These are phyloP conservation scores for Chydorus sphaericus DNA, from an alignment of 2,888 invertebrate genomes.

Conservation along the genomic window DNA sequence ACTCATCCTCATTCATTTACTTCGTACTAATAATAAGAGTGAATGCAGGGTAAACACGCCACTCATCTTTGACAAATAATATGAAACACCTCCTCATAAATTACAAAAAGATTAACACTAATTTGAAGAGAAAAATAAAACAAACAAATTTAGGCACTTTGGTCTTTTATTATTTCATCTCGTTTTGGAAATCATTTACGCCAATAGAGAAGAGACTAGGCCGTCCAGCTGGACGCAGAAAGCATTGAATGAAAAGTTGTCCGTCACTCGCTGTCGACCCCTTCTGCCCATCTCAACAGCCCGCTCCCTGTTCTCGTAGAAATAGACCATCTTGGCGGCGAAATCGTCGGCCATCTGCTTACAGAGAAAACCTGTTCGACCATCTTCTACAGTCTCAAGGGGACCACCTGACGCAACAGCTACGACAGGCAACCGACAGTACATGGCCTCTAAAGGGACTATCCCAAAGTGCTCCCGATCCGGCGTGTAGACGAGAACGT, in stretches of 20 bases:
- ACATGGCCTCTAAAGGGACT: slow-evolving; percentile 98
- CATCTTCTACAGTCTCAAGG: slow-evolving; percentile 71
- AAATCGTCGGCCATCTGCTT: slow-evolving; percentile 52
- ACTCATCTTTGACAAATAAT: too few relatives aligned
- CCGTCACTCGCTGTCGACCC: slow-evolving; percentile 57
- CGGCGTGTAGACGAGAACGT: slow-evolving; percentile 84
- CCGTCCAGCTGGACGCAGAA: slow-evolving; percentile 54
- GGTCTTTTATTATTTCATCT: too few relatives aligned
- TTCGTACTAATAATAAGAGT: too few relatives aligned
- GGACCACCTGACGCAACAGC: slow-evolving; percentile 94
- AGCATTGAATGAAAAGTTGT: slow-evolving; percentile 67
- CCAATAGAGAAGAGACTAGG: slow-evolving; percentile 21
- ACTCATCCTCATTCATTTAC: too few relatives aligned
- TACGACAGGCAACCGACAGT: slow-evolving; percentile 77
- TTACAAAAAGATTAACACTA: too few relatives aligned
- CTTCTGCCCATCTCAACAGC: slow-evolving; percentile 52
- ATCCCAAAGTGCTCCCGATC: slow-evolving; percentile 97
- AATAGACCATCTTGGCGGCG: slow-evolving; percentile 55
- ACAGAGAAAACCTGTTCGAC: slow-evolving; percentile 65
- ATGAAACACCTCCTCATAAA: too few relatives aligned
- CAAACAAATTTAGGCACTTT: too few relatives aligned
- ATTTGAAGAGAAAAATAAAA: too few relatives aligned
- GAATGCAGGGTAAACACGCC: too few relatives aligned
- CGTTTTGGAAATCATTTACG: neutral
- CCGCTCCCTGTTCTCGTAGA: slow-evolving; percentile 25